Conservation (phyloP, 2,888 invertebrate species). For the Lochmaea crataegi region DNA sequence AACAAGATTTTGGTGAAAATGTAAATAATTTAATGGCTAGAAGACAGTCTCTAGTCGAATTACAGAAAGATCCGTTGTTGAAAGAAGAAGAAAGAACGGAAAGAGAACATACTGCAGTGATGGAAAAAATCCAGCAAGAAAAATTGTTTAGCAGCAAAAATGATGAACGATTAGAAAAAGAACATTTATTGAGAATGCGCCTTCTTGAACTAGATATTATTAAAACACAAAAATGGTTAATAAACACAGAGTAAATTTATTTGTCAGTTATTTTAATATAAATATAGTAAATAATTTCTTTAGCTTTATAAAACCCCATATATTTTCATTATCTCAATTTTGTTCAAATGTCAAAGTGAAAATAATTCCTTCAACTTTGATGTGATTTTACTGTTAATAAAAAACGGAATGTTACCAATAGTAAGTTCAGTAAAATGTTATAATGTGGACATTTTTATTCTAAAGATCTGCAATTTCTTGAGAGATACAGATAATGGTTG, state of each 20-base stretch:
- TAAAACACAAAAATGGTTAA: not conserved
- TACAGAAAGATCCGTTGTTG: not conserved
- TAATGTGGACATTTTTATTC: too few relatives aligned
- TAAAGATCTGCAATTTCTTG: too few relatives aligned
- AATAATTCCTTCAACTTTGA: too few relatives aligned
- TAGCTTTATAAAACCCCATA: too few relatives aligned
- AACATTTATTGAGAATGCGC: too few relatives aligned
- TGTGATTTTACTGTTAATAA: too few relatives aligned
- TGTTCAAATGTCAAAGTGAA: not conserved
- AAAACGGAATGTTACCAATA: too few relatives aligned
- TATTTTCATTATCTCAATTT: not conserved
- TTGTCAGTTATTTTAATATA: not conserved
- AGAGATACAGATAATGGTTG: too few relatives aligned
- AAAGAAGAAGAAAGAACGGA: not conserved
- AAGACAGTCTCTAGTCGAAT: not conserved
- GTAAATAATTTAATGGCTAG: not conserved
- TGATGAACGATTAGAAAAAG: not conserved
- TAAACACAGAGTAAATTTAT: too few relatives aligned
- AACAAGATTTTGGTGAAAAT: too few relatives aligned
- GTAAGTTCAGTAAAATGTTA: too few relatives aligned
- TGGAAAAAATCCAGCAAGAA: not conserved
- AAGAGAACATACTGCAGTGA: not conserved
- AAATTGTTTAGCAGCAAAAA: not conserved
- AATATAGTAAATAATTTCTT: not conserved
- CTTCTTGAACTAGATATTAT: not conserved